Evolutionary conservation across 2,888 invertebrate species (phyloP).

Genomic region (Leucozona laternaria): DNA sequence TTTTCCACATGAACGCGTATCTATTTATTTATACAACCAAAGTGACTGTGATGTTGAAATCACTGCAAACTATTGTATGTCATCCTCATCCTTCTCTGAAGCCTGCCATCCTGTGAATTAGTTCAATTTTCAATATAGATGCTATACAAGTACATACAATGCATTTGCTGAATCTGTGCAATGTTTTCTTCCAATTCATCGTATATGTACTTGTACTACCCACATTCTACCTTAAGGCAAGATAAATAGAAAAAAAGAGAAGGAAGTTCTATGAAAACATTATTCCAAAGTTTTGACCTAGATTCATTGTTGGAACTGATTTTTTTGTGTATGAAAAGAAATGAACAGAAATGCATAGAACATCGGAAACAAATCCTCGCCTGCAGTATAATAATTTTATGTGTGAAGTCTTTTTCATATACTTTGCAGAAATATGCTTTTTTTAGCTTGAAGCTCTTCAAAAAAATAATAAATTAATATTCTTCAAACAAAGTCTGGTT

Average conservation of each 20-base stretch:
- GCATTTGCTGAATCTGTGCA: background rate
- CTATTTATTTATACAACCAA: background rate
- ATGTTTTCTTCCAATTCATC: slow-evolving; percentile 6
- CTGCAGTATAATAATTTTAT: background rate
- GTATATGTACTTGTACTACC: too few species aligned
- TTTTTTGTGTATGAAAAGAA: background rate
- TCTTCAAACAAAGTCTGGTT: too few species aligned
- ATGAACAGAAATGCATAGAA: slow-evolving; percentile 14
- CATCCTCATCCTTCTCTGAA: slow-evolving; percentile 1
- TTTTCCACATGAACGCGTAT: slow-evolving; percentile 26
- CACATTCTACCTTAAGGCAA: slow-evolving; percentile 39
- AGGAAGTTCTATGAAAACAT: slow-evolving; percentile 34
- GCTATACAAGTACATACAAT: slow-evolving; percentile 8
- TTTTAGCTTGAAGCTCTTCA: too few species aligned
- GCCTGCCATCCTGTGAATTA: slow-evolving; percentile 7
- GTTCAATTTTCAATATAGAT: slow-evolving; percentile 43
- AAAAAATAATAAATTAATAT: too few species aligned
- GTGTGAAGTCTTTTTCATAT: background rate
- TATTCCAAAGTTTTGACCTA: slow-evolving; percentile 62
- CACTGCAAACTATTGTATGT: slow-evolving; percentile 52
- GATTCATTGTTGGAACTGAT: slow-evolving; percentile 39
- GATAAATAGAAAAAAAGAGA: background rate
- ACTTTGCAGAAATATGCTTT: background rate
- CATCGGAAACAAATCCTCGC: background rate
- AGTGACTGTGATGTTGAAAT: slow-evolving; percentile 19